These are phyloP conservation scores for Brachyptera putata DNA, from an alignment of 2,888 invertebrate genomes.

Conservation along the genomic window DNA sequence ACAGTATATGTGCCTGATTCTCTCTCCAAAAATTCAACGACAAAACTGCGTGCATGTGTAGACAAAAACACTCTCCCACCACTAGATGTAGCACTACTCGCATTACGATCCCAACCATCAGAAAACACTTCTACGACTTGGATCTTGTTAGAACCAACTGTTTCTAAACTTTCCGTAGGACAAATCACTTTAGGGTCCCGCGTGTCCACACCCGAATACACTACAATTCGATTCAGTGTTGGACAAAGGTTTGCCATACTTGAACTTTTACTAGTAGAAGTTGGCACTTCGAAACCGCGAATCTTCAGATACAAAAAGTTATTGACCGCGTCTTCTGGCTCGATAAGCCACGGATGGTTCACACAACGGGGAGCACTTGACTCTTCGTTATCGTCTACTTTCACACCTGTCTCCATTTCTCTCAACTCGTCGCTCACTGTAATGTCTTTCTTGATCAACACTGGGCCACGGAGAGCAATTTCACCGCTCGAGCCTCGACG, in stretches of 20 bases:
- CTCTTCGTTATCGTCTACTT: constrained; percentile 5
- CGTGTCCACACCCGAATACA: constrained; percentile 66
- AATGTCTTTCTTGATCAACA: constrained; percentile 22
- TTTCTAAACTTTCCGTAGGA: constrained; percentile 49
- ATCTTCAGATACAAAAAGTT: constrained; percentile 69
- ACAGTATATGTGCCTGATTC: constrained; percentile 70
- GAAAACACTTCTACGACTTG: constrained; percentile 62
- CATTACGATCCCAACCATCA: constrained; percentile 58
- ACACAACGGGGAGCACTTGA: constrained; percentile 49
- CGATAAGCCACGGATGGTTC: constrained; percentile 73
- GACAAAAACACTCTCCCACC: constrained; percentile 38
- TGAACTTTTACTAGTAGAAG: neutral
- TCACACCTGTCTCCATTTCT: constrained; percentile 34
- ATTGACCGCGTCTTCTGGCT: constrained; percentile 64
- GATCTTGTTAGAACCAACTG: constrained; percentile 33
- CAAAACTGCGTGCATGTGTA: constrained; percentile 63
- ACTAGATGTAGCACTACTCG: constrained; percentile 37
- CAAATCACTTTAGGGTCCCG: constrained; percentile 61
- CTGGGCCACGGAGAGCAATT: constrained; percentile 61
- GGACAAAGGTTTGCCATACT: constrained; percentile 49
- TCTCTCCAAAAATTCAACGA: constrained; percentile 69
- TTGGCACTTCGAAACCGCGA: constrained; percentile 56
- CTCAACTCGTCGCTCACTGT: constrained; percentile 16
- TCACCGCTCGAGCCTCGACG: constrained; percentile 70
- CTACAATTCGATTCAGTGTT: constrained; percentile 65